A percentile compares a stretch with the other conserved stretches of the same genome.
Evolutionary conservation across 2,113 vertebrate species (phyloP).

Genomic region (Thamnophis sirtalis): DNA sequence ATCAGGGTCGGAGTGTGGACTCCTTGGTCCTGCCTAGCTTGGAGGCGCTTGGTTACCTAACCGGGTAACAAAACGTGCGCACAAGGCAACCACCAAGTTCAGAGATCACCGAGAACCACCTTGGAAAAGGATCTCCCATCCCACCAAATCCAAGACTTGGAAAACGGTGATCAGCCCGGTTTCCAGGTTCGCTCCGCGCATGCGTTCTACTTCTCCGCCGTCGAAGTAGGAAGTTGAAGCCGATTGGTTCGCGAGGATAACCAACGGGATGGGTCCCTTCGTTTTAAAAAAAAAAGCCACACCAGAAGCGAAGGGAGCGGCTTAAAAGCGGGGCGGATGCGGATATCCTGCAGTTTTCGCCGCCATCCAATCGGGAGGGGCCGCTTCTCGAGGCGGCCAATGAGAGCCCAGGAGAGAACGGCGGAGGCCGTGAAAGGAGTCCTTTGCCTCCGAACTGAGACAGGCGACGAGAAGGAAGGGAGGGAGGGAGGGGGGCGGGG

Average conservation of each 20-base stretch:
- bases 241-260: background rate
- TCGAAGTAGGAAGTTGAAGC: background rate
- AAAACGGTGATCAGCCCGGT: background rate
- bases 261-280: background rate
- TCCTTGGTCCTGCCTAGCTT: background rate
- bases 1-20: background rate
- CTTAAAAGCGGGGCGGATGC: background rate
- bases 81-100: background rate
- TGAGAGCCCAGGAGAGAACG: background rate
- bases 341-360: background rate
- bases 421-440: background rate
- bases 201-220: background rate
- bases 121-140: background rate
- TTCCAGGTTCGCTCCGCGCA: background rate
- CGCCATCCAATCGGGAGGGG: background rate
- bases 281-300: background rate
- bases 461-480: background rate
- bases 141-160: background rate
- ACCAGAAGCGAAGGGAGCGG: background rate
- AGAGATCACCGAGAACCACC: background rate
- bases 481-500: no score
- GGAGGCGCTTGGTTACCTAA: background rate
- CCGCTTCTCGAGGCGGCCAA: background rate
- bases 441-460: background rate
- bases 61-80: background rate